Percentiles rank a stretch among this genome's conserved stretches.
Evolutionary conservation across 1,140 invertebrate species (phyloP).

Genomic region (Trachymyrmex septentrionalis): DNA sequence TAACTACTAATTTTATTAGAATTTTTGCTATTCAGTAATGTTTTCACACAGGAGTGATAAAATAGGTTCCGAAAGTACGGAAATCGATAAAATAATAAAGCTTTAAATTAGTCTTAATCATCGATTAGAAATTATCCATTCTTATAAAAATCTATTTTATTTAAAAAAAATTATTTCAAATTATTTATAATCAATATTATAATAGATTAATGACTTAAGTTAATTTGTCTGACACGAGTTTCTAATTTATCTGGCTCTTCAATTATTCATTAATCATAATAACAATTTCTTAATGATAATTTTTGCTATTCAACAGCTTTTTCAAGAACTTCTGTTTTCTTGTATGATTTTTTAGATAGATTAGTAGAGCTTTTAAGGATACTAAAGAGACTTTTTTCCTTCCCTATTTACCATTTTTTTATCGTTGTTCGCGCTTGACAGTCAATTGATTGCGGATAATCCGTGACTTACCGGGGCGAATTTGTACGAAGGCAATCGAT

Average conservation of each 20-base stretch:
- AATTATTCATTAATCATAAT: constrained; percentile 1
- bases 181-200: no score
- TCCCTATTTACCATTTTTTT: not conserved
- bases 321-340: not conserved
- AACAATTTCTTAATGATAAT: not conserved
- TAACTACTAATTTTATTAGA: not conserved
- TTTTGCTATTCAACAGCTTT: not conserved
- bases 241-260: not conserved
- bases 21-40: not conserved
- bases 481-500: not conserved
- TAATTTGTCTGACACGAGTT: not conserved
- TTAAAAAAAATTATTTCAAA: not conserved
- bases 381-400: not conserved
- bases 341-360: not conserved
- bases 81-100: not conserved
- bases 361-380: not conserved
- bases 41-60: not conserved
- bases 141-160: no score
- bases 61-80: not conserved
- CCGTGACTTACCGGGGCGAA: constrained; percentile 55
- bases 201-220: not conserved
- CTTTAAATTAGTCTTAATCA: not conserved
- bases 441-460: not conserved
- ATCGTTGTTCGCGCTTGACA: not conserved
- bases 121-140: not conserved